Percentiles rank a stretch among this genome's conserved stretches.
Evolutionary conservation across 2,113 vertebrate genomes (phyloP).

Genomic region (Thinocorus orbignyianus): DNA sequence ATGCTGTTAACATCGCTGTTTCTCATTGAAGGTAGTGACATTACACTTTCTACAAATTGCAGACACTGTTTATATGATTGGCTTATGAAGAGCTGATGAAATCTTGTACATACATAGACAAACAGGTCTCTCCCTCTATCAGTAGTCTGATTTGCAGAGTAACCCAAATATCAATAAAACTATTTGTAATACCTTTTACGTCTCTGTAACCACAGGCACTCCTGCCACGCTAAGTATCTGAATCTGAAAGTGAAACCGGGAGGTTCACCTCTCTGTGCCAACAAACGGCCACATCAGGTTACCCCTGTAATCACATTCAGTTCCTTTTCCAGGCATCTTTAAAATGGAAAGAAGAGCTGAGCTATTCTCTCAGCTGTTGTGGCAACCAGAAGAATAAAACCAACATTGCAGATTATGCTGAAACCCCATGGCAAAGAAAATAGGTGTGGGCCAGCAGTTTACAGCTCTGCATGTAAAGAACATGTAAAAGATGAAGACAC

Average conservation of each 20-base stretch:
- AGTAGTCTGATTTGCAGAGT: background rate
- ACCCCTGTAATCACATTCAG: background rate
- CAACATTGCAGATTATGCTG: background rate
- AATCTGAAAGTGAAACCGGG: background rate
- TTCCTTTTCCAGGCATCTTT: conserved; percentile 36
- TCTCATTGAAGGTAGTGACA: background rate
- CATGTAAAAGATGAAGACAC: background rate
- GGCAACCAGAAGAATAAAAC: background rate
- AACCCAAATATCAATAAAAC: background rate
- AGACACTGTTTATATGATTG: background rate
- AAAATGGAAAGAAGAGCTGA: conserved; percentile 41
- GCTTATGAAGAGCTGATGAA: background rate
- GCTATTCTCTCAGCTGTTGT: background rate
- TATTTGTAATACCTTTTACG: background rate
- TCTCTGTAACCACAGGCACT: background rate
- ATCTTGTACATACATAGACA: background rate
- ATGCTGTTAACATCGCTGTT: background rate
- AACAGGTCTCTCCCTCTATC: background rate
- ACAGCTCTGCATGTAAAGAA: background rate
- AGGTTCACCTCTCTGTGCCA: background rate
- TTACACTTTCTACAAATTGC: background rate
- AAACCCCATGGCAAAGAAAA: background rate
- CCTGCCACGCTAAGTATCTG: background rate
- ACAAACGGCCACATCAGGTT: background rate
- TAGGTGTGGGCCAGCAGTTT: background rate